Evolutionary conservation across 2,888 invertebrate genomes (phyloP).

Genomic region (Formica aserva): DNA sequence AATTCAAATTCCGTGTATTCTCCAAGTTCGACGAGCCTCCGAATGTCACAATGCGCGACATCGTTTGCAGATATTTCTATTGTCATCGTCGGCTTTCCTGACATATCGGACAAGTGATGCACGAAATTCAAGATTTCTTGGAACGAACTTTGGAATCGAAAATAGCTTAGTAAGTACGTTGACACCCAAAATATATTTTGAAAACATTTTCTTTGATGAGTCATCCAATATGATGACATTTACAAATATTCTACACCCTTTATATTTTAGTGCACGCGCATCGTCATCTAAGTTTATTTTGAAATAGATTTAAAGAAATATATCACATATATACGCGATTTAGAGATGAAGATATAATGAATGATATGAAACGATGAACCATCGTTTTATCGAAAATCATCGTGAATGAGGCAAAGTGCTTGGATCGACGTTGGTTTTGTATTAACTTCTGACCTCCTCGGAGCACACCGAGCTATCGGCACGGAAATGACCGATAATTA

Average conservation of each 20-base stretch:
- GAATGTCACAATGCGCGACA: conserved; percentile 64
- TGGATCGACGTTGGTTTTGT: conserved; percentile 72
- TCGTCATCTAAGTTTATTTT: not conserved
- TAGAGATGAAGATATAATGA: not conserved
- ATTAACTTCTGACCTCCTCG: conserved; percentile 75
- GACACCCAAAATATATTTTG: conserved; percentile 70
- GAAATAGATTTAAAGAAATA: not conserved
- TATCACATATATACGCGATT: not conserved
- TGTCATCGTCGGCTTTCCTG: conserved; percentile 48
- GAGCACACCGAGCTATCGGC: conserved; percentile 36
- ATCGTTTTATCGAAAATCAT: conserved; percentile 26
- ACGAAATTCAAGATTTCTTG: conserved; percentile 33
- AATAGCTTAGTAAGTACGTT: conserved; percentile 24
- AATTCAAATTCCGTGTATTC: conserved; percentile 75
- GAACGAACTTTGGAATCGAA: conserved; percentile 57
- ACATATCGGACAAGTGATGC: conserved; percentile 52
- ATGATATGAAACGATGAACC: conserved; percentile 17
- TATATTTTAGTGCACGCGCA: not conserved
- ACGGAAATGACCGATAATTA: conserved; percentile 79
- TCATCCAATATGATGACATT: conserved; percentile 24
- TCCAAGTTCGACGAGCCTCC: conserved; percentile 51
- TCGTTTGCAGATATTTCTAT: conserved; percentile 72
- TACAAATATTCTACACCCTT: not conserved
- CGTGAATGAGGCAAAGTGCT: conserved; percentile 29
- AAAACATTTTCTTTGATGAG: conserved; percentile 68